These are phyloP conservation scores for Myotis planiceps DNA, from an alignment of 2,797 vertebrate genomes.

Conservation along the genomic window DNA sequence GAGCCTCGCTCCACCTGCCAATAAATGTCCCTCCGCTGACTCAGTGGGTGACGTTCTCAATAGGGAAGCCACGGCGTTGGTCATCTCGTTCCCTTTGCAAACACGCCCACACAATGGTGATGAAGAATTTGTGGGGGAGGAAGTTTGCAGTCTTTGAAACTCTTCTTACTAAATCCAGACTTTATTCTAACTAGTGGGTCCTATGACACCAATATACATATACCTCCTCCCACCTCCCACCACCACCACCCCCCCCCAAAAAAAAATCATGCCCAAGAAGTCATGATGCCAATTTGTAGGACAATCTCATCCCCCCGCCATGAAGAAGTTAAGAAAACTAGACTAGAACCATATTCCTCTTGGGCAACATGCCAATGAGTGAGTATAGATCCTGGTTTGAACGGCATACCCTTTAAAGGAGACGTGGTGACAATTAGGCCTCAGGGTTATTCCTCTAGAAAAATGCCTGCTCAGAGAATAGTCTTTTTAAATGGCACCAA, in stretches of 20 bases:
- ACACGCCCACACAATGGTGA: neutral
- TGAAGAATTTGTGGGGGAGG: constrained; percentile 55
- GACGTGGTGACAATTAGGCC: neutral
- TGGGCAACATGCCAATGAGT: constrained; percentile 14
- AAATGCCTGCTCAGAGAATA: neutral
- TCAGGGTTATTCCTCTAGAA: constrained; percentile 16
- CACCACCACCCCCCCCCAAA: too few species aligned
- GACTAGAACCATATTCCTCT: neutral
- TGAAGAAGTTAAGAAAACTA: neutral
- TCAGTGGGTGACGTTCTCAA: constrained; percentile 51
- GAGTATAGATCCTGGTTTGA: neutral
- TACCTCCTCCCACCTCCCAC: too few species aligned
- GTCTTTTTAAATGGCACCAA: neutral
- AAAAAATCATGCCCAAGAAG: neutral
- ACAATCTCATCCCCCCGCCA: neutral
- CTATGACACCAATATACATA: neutral
- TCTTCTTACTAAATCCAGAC: neutral
- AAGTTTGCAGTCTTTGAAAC: neutral
- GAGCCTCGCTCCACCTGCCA: constrained; percentile 6
- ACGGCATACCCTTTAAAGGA: constrained; percentile 23
- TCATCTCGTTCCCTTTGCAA: constrained; percentile 40
- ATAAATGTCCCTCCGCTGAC: neutral
- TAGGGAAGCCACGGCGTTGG: constrained; percentile 38
- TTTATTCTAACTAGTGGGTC: neutral
- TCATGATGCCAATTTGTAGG: neutral